Evolutionary conservation across 2,113 vertebrate species (phyloP).

Genomic region (Pandion haliaetus): DNA sequence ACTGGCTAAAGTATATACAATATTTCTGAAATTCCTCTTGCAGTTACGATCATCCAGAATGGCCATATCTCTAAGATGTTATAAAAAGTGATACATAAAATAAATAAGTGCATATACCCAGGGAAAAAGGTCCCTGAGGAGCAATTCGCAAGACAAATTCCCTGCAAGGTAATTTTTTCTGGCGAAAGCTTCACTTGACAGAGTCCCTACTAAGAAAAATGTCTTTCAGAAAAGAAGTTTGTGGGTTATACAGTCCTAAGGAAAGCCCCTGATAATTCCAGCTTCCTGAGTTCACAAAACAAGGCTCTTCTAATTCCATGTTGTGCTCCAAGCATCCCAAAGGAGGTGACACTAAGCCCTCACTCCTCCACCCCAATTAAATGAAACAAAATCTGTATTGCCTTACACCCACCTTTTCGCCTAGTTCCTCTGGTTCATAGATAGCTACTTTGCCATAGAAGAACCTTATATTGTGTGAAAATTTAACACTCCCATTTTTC

Average conservation of each 20-base stretch:
- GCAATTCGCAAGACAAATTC: neutral
- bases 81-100: neutral
- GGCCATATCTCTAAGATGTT: neutral
- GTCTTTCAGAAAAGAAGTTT: neutral
- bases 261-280: constrained; percentile 13
- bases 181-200: neutral
- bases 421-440: neutral
- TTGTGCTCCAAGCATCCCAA: neutral
- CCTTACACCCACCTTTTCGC: neutral
- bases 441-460: neutral
- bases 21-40: neutral
- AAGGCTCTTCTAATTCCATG: neutral
- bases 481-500: neutral
- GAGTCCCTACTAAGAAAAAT: neutral
- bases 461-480: neutral
- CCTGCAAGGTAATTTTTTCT: neutral
- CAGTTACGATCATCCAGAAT: neutral
- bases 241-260: neutral
- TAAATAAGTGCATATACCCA: neutral
- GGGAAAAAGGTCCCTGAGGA: neutral
- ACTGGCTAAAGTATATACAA: neutral
- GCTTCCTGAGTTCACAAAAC: neutral
- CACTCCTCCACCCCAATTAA: neutral
- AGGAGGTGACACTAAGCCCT: constrained; percentile 7
- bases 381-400: neutral